Percentiles rank a stretch among this genome's conserved stretches.
These are phyloP conservation scores for Mechanitis messenoides DNA, from an alignment of 2,888 invertebrate species.

Conservation along the genomic window DNA sequence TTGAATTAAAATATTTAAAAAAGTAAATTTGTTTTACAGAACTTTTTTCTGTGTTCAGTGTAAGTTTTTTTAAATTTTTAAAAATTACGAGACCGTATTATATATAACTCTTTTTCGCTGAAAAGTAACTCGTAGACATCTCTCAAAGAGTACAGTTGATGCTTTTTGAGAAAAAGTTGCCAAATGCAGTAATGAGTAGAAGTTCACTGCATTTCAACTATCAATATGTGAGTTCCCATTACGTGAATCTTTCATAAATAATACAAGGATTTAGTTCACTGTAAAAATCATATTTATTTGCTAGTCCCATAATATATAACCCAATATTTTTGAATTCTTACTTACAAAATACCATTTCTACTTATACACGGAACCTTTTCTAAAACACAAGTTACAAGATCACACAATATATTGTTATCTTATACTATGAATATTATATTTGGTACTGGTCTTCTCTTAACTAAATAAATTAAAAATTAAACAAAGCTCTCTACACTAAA, in stretches of 20 bases:
- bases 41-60: no score
- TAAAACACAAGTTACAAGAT: slow-evolving; percentile 2
- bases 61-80: no score
- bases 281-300: slow-evolving; percentile 4
- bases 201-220: no score
- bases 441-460: slow-evolving; percentile 54
- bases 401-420: not conserved
- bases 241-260: not conserved
- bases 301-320: not conserved
- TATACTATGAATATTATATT: slow-evolving; percentile 58
- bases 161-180: no score
- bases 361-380: not conserved
- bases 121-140: no score
- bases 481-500: slow-evolving; percentile 7
- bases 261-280: slow-evolving; percentile 1
- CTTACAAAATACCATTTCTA: slow-evolving; percentile 3
- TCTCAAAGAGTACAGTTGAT: no score
- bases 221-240: no score
- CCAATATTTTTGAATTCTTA: not conserved
- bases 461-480: slow-evolving; percentile 31
- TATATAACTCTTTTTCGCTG: no score
- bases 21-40: no score
- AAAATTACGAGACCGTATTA: no score
- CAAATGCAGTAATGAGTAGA: no score
- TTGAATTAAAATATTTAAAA: no score